Base-by-base conservation (phyloP, 2,113 vertebrate genomes). In the Scolopax mira region DNA sequence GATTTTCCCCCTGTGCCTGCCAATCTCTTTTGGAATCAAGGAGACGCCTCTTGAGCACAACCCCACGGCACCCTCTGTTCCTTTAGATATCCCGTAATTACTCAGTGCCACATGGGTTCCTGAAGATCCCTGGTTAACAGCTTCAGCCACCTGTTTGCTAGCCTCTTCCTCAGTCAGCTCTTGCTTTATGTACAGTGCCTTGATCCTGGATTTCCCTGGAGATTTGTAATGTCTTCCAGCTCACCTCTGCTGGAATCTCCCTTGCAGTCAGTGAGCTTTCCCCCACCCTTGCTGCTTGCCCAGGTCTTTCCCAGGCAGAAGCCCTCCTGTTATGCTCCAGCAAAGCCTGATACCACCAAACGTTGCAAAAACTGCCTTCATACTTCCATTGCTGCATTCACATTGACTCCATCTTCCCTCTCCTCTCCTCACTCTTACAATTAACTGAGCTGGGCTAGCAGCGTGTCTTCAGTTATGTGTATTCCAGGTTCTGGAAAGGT, bases 1-100 rank as follows among this genome's bases (percentile, higher is more conserved):
- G 96, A 97, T 97, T 97, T 93, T 91, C 92, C 96, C 93, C 96
- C 92, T 95, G 60, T 60, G 94, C 90, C 93, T 96, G 96, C 96
- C 93, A 96, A 96, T 93, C 96, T 96, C 92, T 92, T 44, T 8
- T 95, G 94, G 96, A 97, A 97, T 97, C 95, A 96, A 95, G 96
- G 96, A 96, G 93, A 96, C 90, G 93, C 96, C 94, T 96, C 95
- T 84, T 1, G 90, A 94, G 93, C 92, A 85, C 96, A 95, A 93
- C 83, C 93, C 93, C 95, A 93, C 92, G 61, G 94, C 96, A 94
- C 88, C 93, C 93, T 51, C 79, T 72, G 92, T 86, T 96, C 96
- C 93, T 70, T 66, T 17, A 84, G 95, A 19, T 54, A 61, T 89
- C 48, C 88, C 7, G 0, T 41, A 78, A 84, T 92, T 79, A 55